Conservation (phyloP, 1,140 invertebrate species). For the Drosophila triauraria region DNA sequence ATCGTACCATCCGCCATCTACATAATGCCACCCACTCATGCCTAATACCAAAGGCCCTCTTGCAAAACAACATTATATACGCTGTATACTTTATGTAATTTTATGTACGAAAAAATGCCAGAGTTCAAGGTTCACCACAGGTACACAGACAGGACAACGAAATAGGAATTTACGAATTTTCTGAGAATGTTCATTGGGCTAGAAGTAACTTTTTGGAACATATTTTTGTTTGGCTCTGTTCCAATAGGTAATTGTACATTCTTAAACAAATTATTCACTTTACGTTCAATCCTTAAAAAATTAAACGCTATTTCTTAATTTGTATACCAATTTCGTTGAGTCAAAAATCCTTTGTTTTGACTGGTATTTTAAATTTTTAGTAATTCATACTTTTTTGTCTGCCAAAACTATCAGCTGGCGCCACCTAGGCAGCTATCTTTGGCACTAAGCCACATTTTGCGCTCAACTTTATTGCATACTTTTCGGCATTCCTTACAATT, state of each 20-base stretch:
- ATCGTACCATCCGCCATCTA: conserved; percentile 29
- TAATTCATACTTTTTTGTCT: neutral
- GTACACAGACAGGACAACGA: conserved; percentile 14
- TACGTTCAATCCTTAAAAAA: neutral
- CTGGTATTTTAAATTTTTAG: neutral
- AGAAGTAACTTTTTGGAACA: neutral
- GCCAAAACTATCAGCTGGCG: conserved; percentile 5
- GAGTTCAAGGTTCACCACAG: conserved; percentile 65
- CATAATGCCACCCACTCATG: conserved; percentile 26
- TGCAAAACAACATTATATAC: conserved; percentile 26
- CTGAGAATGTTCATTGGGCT: neutral
- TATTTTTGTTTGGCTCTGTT: neutral
- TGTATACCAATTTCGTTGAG: neutral
- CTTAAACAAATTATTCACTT: neutral
- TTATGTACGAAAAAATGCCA: conserved; percentile 64
- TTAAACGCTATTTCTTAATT: neutral
- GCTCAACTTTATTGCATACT: conserved; percentile 46
- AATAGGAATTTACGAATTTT: conserved; percentile 7
- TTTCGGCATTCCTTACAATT: conserved; percentile 4
- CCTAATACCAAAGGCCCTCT: conserved; percentile 3
- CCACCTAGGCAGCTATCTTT: conserved; percentile 29
- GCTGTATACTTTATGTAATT: conserved; percentile 27
- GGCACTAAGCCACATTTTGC: conserved; percentile 12
- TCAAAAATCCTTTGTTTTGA: conserved; percentile 1
- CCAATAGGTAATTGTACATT: too few relatives aligned